Percentiles rank a stretch among this genome's conserved stretches.
These are phyloP conservation scores for Ricordea florida DNA, from an alignment of 92 coral and sea anemone species.

Conservation along the genomic window DNA sequence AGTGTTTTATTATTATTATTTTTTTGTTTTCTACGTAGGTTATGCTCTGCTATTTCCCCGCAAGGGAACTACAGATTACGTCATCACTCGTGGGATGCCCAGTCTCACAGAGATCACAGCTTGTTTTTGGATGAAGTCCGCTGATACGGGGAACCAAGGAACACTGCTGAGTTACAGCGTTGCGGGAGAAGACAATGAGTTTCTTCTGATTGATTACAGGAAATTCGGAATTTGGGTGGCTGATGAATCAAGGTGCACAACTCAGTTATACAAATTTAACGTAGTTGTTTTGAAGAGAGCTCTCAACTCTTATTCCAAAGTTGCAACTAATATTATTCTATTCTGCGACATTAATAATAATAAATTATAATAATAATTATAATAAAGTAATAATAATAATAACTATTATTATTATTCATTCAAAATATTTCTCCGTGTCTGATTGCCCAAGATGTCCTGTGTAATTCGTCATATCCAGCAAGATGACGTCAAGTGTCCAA, in stretches of 20 bases:
- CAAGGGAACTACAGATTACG: conserved; percentile 18
- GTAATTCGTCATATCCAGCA: no score
- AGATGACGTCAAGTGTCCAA: no score
- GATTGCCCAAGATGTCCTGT: no score
- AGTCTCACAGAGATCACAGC: conserved; percentile 15
- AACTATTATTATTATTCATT: no score
- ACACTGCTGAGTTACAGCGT: not conserved
- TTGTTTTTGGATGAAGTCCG: conserved; percentile 10
- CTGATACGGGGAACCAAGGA: not conserved
- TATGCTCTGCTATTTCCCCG: conserved; percentile 15
- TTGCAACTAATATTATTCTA: no score
- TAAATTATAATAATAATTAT: no score
- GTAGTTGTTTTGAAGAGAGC: not conserved
- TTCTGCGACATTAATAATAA: no score
- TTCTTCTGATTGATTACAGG: not conserved
- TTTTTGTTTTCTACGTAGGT: not conserved
- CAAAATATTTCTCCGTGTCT: no score
- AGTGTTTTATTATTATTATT: no score
- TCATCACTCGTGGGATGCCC: conserved; percentile 7
- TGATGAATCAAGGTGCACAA: not conserved
- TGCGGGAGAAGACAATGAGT: not conserved
- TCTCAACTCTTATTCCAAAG: no score
- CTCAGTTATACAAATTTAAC: not conserved
- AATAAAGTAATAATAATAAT: no score
- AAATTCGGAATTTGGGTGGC: not conserved